Conservation (phyloP, 2,797 vertebrate species). For the Phrynocephalus guinanensis region DNA sequence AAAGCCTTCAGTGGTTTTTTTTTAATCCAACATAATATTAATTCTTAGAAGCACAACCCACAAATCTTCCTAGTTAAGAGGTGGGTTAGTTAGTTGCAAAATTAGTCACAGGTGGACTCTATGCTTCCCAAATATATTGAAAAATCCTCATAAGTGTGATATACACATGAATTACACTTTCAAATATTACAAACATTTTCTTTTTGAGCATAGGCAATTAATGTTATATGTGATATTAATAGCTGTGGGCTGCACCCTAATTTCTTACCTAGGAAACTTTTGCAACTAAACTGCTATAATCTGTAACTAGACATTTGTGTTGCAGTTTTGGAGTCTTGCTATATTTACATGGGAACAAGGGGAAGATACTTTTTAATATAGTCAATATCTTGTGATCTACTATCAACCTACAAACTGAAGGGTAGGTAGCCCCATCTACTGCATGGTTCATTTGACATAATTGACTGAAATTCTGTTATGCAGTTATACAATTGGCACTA, state of each 20-base stretch:
- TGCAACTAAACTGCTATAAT: conserved; percentile 5
- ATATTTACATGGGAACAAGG: not conserved
- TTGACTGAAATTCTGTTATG: not conserved
- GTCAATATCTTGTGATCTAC: not conserved
- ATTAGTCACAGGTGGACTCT: not conserved
- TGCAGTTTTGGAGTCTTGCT: not conserved
- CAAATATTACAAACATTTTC: conserved; percentile 33
- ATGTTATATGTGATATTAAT: not conserved
- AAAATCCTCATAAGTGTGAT: conserved; percentile 47
- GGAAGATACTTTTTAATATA: not conserved
- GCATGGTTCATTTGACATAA: not conserved
- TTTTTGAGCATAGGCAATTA: not conserved
- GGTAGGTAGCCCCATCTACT: not conserved
- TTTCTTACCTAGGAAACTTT: conserved; percentile 19
- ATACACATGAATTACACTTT: conserved; percentile 26
- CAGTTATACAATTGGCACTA: too few species aligned
- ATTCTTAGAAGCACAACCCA: not conserved
- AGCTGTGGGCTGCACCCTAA: not conserved
- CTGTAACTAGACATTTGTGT: not conserved
- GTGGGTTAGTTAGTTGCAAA: conserved; percentile 6
- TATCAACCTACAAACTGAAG: not conserved
- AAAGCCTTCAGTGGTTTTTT: not conserved
- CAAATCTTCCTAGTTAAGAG: conserved; percentile 7
- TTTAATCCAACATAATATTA: not conserved
- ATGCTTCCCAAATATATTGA: conserved; percentile 22